These are phyloP conservation scores for Scleropages formosus DNA, from an alignment of 2,797 vertebrate species.

Conservation along the genomic window DNA sequence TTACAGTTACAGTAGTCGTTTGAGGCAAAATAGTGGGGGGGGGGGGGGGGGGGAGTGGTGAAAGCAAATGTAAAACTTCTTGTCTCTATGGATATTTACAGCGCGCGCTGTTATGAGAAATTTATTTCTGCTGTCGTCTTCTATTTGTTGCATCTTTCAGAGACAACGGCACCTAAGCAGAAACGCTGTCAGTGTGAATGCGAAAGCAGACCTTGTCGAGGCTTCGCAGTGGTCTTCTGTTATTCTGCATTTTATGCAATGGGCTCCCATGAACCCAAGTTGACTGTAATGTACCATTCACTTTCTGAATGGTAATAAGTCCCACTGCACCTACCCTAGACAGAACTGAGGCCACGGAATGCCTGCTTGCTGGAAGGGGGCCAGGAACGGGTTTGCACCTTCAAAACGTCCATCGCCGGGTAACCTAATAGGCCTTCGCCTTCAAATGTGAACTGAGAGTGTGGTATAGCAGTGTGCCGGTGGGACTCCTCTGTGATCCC, in stretches of 20 bases:
- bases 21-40: constrained; percentile 45
- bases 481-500: background rate
- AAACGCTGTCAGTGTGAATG: background rate
- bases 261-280: background rate
- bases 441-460: background rate
- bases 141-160: background rate
- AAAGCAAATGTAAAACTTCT: constrained; percentile 36
- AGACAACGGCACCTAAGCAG: background rate
- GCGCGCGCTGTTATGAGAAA: background rate
- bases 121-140: background rate
- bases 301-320: constrained; percentile 15
- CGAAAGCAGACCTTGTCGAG: background rate
- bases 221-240: background rate
- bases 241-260: background rate
- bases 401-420: background rate
- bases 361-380: background rate
- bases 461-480: background rate
- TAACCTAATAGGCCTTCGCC: background rate
- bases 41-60: background rate
- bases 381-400: background rate
- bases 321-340: background rate
- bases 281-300: background rate
- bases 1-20: constrained; percentile 55
- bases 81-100: background rate
- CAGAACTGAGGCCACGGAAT: background rate